Evolutionary conservation across 23 tunicate genomes (phyloP), one percentile per base, ranked within the genome.

Genomic region (Oikopleura dioica): DNA sequence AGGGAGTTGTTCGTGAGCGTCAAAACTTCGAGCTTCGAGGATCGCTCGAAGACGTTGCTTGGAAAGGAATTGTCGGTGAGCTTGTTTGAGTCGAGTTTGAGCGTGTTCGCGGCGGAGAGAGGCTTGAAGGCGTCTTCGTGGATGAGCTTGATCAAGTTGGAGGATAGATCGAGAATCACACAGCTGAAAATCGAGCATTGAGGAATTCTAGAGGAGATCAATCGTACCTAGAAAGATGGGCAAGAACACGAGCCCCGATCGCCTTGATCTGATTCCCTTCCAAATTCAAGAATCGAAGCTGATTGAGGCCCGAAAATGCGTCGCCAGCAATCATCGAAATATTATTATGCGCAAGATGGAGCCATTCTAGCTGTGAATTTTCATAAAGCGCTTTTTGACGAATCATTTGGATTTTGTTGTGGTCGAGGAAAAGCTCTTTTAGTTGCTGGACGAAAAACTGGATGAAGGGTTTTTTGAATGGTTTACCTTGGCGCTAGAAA

Each of bases 301-400:
- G 16, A 12, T 63, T 23, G 30, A 63, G 26, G 16, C 72, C 72
- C 4, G 33, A 28, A 63, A 63, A 63, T 16, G 72, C 72, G 26
- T 63, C 72, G 33, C 72, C 72, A 24, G 72, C 16, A 63, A 63
- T 63, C 26, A 31, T 63, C 29, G 72, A 63, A 63, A 63, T 63
- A 63, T 63, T 63, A 63, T 63, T 63, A 63, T 63, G 29, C 5
- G 72, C 72, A 23, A 63, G 26, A 28, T 63, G 72, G 2, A 63
- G 72, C 72, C 72, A 63, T 28, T 63, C 72, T 5, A 63, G 72
- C 4, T 63, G 16, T 63, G 16, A 23, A 63, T 63, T 63, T 23
- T 63, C 26, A 2, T 63, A 23, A 63, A 63, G 26, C 30, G 72
- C 72, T 28, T 63, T 63, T 63, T 63, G 72, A 2, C 72, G 72